Base-by-base conservation (phyloP, 2,888 invertebrate species). In the Andrena hattorfiana region DNA sequence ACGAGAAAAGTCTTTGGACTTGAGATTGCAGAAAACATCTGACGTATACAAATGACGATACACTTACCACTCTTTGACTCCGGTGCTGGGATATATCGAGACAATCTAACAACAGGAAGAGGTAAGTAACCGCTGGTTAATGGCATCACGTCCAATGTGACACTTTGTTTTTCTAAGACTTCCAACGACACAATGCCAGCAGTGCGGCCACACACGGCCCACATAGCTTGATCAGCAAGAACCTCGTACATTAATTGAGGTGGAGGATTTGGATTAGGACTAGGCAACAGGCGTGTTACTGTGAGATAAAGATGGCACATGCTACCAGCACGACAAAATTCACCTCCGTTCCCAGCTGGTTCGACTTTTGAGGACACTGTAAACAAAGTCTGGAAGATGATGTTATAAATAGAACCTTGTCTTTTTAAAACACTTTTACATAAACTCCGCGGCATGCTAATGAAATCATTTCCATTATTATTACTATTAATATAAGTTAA, bases 131-230 rank as follows among this genome's bases (percentile, higher is more conserved):
- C 99, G 28, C 98, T 97, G 28, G 97, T 97, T n/a, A 99, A 94
- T 2, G 99, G 99, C 97, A 99, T 98, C 49, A 99, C 98, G 90
- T 99, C 98, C 85, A 99, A 94, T 0, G 96, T 96, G 66, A 98
- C 97, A 60, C 95, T 95, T 93, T 97, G 97, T 10, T 96, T 95
- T 77, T 96, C 96, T 4, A 95, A 95, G 68, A 95, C 95, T 79
- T 96, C 96, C 94, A 97, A 94, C 5, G 94, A 94, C 5, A 95
- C 94, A 28, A 95, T 95, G 95, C 98, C 98, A 89, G 98, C 98
- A 35, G 98, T 98, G 74, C 98, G 95, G 2, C 98, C 98, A 91
- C 98, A 97, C 32, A 99, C 97, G 0, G 98, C 98, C 99, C 99
- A 99, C 95, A 98, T 96, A 49, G 97, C 97, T 93, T 98, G 98